Conservation (phyloP, 2,888 invertebrate species). For the Therioaphis trifolii region DNA sequence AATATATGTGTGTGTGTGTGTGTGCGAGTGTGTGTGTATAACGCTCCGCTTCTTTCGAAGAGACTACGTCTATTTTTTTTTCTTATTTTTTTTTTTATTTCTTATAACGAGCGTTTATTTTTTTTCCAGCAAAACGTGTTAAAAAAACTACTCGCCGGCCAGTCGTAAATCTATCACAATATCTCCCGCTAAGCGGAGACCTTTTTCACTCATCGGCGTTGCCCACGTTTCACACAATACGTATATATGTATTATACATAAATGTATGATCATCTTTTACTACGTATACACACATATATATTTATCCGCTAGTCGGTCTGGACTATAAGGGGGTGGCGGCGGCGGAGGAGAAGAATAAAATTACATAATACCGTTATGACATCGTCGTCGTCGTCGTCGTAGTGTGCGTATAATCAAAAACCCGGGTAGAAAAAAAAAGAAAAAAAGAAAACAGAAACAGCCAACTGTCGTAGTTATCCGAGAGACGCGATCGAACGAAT, state of each 20-base stretch:
- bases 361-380: neutral
- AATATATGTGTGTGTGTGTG: neutral
- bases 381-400: too few species aligned
- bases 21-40: neutral
- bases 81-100: neutral
- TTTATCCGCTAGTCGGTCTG: too few species aligned
- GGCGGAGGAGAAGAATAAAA: too few species aligned
- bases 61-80: neutral
- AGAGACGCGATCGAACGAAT: neutral
- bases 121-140: slow-evolving; percentile 37
- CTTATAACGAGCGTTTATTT: slow-evolving; percentile 38
- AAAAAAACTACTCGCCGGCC: slow-evolving; percentile 34
- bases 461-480: neutral
- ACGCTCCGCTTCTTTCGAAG: slow-evolving; percentile 24
- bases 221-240: too few species aligned
- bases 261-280: too few species aligned
- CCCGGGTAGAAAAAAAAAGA: too few species aligned
- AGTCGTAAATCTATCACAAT: slow-evolving; percentile 54
- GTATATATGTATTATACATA: neutral
- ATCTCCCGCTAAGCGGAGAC: slow-evolving; percentile 47
- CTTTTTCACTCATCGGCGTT: slow-evolving; percentile 34
- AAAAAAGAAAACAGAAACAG: slow-evolving; percentile 5
- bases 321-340: too few species aligned
- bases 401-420: neutral
- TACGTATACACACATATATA: too few species aligned